Conservation (phyloP, 2,113 vertebrate genomes). For the Spilogale gracilis region DNA sequence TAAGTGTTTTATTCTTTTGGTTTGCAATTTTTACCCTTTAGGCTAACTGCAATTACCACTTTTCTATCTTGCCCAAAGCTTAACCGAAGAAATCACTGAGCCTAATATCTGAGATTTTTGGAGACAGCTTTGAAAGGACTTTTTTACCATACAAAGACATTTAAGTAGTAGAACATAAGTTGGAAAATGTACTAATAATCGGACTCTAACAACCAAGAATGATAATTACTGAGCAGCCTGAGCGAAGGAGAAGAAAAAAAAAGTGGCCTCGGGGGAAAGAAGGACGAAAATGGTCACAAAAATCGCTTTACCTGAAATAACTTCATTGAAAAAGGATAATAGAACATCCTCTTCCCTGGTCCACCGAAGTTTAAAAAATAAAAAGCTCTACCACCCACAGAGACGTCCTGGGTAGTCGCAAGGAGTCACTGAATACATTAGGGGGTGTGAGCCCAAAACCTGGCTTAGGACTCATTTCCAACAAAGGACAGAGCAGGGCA, state of each 20-base stretch:
- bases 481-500: not conserved
- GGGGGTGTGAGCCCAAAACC: not conserved
- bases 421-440: not conserved
- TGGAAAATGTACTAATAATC: constrained; percentile 30
- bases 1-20: constrained; percentile 50
- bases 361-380: not conserved
- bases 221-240: not conserved
- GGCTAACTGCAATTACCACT: constrained; percentile 55
- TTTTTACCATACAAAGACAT: constrained; percentile 20
- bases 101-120: constrained; percentile 22
- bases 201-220: constrained; percentile 19
- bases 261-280: not conserved
- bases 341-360: not conserved
- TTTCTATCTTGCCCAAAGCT: constrained; percentile 24
- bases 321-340: constrained; percentile 25
- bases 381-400: constrained; percentile 19
- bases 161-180: constrained; percentile 2
- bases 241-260: not conserved
- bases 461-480: not conserved
- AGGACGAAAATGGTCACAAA: not conserved
- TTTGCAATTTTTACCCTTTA: constrained; percentile 60
- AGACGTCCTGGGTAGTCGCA: not conserved
- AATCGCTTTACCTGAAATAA: constrained; percentile 43
- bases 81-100: constrained; percentile 57
- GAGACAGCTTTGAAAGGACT: constrained; percentile 43